Evolutionary conservation across 1,140 invertebrate genomes (phyloP), one percentile per base, ranked within the genome.

Genomic region (Sweltsa coloradensis): DNA sequence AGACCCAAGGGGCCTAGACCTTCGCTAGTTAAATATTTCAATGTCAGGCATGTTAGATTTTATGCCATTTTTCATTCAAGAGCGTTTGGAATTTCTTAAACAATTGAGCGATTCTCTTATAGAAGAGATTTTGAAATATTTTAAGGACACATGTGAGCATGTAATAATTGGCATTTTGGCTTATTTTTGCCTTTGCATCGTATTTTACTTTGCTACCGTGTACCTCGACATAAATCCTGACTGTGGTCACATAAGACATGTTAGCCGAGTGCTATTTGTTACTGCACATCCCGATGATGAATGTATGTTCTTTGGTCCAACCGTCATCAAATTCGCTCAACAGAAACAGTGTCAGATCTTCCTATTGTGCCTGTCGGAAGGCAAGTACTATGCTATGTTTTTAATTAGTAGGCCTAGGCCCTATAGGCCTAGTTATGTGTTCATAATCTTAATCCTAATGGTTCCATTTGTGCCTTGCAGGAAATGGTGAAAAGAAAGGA

Each of bases 301-400:
- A 64, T 90, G 88, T 52, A 97, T 97, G 94, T 98, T 98, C 65
- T 97, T 97, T 65, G 89, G 89, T 0, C 95, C 94, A 5, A 78
- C 89, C 18, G 79, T 97, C 49, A 71, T 89, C 50, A 76, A 73
- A 61, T 73, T 80, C 27, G 66, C 64, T n/a, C 76, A 71, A 55
- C 69, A 76, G 25, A 71, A 70, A 52, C 71, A 67, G 54, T 79
- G 67, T 55, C 68, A 74, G 54, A 71, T 95, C 34, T 83, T 85
- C 62, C 53, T 97, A 19, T 68, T 97, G 16, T 97, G 92, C 66
- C 68, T 97, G 46, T 85, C 89, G 6, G 78, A 78, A 63, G 91
- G 91, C 87, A 18, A 42, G 41, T 25, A n/a, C n/a, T n/a, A n/a
- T n/a, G n/a, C n/a, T 7, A 37, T 42, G 19, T 11, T 45, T 42